Evolutionary conservation across 2,888 invertebrate genomes (phyloP), one percentile per base, ranked within the genome.

Genomic region (Trachelus tabidus): DNA sequence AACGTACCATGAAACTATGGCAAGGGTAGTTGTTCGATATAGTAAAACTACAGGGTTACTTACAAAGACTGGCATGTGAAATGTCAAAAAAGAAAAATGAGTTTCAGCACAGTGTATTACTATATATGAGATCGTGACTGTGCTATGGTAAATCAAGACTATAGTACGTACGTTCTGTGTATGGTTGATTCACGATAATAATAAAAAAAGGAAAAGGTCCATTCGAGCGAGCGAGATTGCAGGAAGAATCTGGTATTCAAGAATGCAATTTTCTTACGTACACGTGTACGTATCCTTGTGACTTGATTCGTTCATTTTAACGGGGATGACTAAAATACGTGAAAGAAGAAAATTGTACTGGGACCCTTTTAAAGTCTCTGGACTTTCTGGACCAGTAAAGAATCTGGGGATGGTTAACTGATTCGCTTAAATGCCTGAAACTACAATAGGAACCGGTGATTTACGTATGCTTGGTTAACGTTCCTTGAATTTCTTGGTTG

Each of bases 1-100:
- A 85, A 85, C 83, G 83, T 85, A 78, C 80, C 85, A 83, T 85
- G 84, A 85, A 85, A 85, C 85, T 83, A 85, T 79, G 81, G 76
- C 78, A 77, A 78, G 76, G 15, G 1, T 56, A 56, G 56, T 56
- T 56, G 23, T 9, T 56, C 56, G 56, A 23, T 56, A 56, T 56
- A 56, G 56, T 23, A 23, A 40, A 40, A 23, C 40, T 56, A 56
- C 15, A 23, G 15, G 15, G 56, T 23, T 56, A 56, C 56, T 56
- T 56, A 9, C 56, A 2, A 56, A 23, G 56, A 56, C 56, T 56
- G 56, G 56, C 56, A 56, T 40, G 56, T 23, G 56, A 56, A 56
- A 23, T 56, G 56, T 56, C 23, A 56, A 1, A 40, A 40, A 23
- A 56, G 56, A 56, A 56, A 56, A 56, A 56, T 56, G 56, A 56